These are phyloP conservation scores for Megalops atlanticus DNA, from an alignment of 2,113 vertebrate species.

Conservation along the genomic window DNA sequence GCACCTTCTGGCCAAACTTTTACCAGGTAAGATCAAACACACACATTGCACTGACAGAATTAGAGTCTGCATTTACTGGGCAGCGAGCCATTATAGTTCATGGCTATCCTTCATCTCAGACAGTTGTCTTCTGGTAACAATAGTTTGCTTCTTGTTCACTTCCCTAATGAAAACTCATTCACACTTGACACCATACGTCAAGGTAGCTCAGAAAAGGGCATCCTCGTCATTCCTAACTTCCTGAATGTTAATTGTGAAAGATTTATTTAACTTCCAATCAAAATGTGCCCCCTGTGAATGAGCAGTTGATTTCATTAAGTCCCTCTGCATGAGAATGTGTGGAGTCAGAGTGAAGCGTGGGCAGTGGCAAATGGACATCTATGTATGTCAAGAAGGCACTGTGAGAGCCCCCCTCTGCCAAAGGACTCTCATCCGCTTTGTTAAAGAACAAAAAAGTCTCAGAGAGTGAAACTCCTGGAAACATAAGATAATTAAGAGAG, in stretches of 20 bases:
- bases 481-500: neutral
- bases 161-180: conserved; percentile 19
- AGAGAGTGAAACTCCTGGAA: neutral
- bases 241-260: conserved; percentile 26
- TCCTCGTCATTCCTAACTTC: conserved; percentile 31
- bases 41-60: neutral
- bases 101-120: neutral
- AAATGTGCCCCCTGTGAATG: conserved; percentile 25
- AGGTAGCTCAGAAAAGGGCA: conserved; percentile 23
- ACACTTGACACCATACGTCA: conserved; percentile 20
- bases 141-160: no score
- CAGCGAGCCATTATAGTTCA: neutral
- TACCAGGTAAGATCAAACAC: conserved; percentile 82
- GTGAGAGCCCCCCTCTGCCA: neutral
- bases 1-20: conserved; percentile 94
- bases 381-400: no score
- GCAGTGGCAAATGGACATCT: neutral
- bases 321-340: neutral
- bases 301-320: conserved; percentile 25
- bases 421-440: neutral
- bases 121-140: conserved; percentile 28
- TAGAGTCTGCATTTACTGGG: neutral
- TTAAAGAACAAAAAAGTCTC: neutral
- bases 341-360: neutral
- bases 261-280: conserved; percentile 28